A percentile compares a stretch with the other conserved stretches of the same genome.
Conservation (phyloP, 2,888 invertebrate species). For the Nomada ferruginata region DNA sequence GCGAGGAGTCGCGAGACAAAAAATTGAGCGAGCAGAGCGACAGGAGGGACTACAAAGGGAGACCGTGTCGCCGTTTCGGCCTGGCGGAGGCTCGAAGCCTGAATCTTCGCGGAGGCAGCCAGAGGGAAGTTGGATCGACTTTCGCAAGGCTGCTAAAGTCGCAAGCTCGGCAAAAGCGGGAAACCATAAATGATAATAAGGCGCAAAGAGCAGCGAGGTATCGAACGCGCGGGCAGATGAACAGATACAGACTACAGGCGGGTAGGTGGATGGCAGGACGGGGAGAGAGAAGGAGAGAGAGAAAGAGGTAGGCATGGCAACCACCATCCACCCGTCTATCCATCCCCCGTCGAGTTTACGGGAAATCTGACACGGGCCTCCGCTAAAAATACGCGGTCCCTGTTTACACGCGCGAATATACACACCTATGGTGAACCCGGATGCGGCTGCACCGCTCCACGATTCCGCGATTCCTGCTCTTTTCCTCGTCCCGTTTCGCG, state of each 20-base stretch:
- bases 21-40: not conserved
- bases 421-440: slow-evolving; percentile 31
- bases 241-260: not conserved
- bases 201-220: slow-evolving; percentile 53
- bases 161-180: slow-evolving; percentile 6
- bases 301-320: slow-evolving; percentile 79
- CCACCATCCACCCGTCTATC: slow-evolving; percentile 70
- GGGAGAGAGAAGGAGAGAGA: slow-evolving; percentile 53
- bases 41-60: not conserved
- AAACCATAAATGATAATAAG: slow-evolving; percentile 50
- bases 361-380: slow-evolving; percentile 63
- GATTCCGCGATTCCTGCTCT: slow-evolving; percentile 13
- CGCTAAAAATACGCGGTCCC: slow-evolving; percentile 64
- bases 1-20: not conserved
- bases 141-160: slow-evolving; percentile 6
- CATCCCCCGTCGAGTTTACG: slow-evolving; percentile 67
- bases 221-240: slow-evolving; percentile 65
- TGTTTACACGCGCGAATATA: slow-evolving; percentile 35
- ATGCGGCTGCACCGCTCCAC: not conserved
- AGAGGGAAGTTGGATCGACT: not conserved
- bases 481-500: not conserved
- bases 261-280: slow-evolving; percentile 28
- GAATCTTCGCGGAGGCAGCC: not conserved
- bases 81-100: not conserved
- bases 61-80: not conserved